Conservation (phyloP, 1,140 invertebrate species). For the Pachyrhynchus sulphureomaculatus region DNA sequence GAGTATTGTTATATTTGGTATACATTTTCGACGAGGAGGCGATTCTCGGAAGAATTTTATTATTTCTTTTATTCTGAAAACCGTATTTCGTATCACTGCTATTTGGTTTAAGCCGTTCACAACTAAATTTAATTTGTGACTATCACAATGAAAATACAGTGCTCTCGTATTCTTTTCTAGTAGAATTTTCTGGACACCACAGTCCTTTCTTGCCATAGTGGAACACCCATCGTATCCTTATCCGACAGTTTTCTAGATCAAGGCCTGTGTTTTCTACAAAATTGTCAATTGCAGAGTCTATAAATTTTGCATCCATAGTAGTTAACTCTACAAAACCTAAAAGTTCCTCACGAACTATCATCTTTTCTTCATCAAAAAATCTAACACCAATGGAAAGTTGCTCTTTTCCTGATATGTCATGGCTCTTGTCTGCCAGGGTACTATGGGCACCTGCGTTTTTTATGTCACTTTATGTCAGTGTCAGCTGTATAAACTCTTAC, state of each 20-base stretch:
- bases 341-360: conserved; percentile 41
- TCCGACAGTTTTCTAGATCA: conserved; percentile 30
- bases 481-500: too few relatives aligned
- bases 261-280: conserved; percentile 29
- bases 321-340: conserved; percentile 38
- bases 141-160: conserved; percentile 41
- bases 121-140: conserved; percentile 42
- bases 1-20: conserved; percentile 22
- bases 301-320: conserved; percentile 26
- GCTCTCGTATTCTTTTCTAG: conserved; percentile 35
- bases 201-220: conserved; percentile 37
- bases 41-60: conserved; percentile 28
- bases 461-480: too few relatives aligned
- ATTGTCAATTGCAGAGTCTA: conserved; percentile 31
- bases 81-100: conserved; percentile 10
- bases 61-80: conserved; percentile 24
- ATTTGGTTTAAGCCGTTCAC: conserved; percentile 29
- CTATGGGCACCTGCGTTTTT: conserved; percentile 29
- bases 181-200: conserved; percentile 37
- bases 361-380: conserved; percentile 17
- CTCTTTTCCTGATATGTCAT: conserved; percentile 43
- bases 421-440: conserved; percentile 41
- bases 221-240: conserved; percentile 35
- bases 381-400: conserved; percentile 42
- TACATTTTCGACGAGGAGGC: conserved; percentile 3